Base-by-base conservation (phyloP, 1,140 invertebrate species). In the Nasonia giraulti region DNA sequence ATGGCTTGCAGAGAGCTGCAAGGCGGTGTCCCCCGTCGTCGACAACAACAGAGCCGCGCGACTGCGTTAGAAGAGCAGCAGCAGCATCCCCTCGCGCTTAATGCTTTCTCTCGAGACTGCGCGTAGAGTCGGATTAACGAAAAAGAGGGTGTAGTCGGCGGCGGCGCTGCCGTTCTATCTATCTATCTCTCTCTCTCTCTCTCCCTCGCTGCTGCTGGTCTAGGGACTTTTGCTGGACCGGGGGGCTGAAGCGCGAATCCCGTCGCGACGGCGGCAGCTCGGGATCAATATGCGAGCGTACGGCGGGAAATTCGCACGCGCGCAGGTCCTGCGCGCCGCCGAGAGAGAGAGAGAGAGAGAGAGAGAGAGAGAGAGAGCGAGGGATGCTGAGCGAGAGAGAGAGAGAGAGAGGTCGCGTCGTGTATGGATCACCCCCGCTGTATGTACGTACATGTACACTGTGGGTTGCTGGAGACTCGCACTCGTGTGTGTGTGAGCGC, bases 271-370 rank as follows among this genome's bases (percentile, higher is more conserved):
- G 73, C 73, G 68, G 68, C 68, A 33, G 68, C 85, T 75, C 86
- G 91, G 91, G 92, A 93, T 93, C 92, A 93, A 93, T 93, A 93
- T 93, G 91, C 93, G 92, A 91, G 44, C 76, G 76, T 90, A 87
- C 90, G 90, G 92, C 92, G 92, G 92, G 91, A 92, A 93, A 93
- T 92, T 93, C 89, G 92, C 92, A 44, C 40, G 92, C 92, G 92
- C 92, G 92, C 92, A 93, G 91, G 91, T 93, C 91, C 83, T 80
- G 77, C 17, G 23, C 77, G 75, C 8, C 69, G 31, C 20, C 86
- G 27, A 27, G 27, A 27, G 27, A 27, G 27, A 27, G 27, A 27
- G 27, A 27, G 27, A 27, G 27, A 27, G 27, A 27, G 27, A 78
- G 71, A 37, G 33, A 78, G 68, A 44, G 40, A 44, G 40, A 44